These are phyloP conservation scores for Tachina lurida DNA, from an alignment of 2,888 invertebrate species.

Conservation along the genomic window DNA sequence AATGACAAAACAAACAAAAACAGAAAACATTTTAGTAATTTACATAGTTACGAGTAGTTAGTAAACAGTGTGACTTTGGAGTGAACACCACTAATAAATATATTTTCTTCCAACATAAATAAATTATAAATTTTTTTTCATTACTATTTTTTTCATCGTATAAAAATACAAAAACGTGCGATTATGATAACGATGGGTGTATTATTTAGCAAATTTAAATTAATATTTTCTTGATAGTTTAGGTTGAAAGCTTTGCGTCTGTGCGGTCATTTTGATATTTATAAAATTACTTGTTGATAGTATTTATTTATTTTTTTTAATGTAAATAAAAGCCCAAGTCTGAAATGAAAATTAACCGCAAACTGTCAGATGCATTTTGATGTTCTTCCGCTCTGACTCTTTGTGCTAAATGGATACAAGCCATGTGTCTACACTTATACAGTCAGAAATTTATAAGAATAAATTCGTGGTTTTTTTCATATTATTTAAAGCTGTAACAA, in stretches of 20 bases:
- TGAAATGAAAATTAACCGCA: conserved; percentile 47
- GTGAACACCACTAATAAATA: background rate
- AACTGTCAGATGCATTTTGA: conserved; percentile 51
- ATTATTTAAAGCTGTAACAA: background rate
- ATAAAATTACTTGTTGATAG: conserved; percentile 11
- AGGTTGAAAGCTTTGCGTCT: conserved; percentile 53
- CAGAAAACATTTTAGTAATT: too few relatives aligned
- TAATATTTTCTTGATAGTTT: conserved; percentile 29
- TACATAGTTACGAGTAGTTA: too few relatives aligned
- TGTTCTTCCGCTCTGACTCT: conserved; percentile 25
- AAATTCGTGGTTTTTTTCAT: background rate
- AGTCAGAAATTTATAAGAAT: conserved; percentile 12
- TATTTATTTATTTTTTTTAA: background rate
- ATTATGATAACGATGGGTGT: conserved; percentile 57
- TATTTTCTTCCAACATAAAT: conserved; percentile 6
- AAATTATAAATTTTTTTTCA: conserved; percentile 21
- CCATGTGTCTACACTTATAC: conserved; percentile 27
- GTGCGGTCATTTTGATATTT: conserved; percentile 60
- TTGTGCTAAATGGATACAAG: conserved; percentile 51
- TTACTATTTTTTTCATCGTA: background rate
- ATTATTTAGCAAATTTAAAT: conserved; percentile 44
- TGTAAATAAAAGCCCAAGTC: conserved; percentile 15
- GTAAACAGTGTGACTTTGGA: too few relatives aligned
- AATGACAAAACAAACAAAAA: too few relatives aligned
- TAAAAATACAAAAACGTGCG: conserved; percentile 26